Evolutionary conservation across 1,140 invertebrate species (phyloP).

Genomic region (Sitophilus oryzae): DNA sequence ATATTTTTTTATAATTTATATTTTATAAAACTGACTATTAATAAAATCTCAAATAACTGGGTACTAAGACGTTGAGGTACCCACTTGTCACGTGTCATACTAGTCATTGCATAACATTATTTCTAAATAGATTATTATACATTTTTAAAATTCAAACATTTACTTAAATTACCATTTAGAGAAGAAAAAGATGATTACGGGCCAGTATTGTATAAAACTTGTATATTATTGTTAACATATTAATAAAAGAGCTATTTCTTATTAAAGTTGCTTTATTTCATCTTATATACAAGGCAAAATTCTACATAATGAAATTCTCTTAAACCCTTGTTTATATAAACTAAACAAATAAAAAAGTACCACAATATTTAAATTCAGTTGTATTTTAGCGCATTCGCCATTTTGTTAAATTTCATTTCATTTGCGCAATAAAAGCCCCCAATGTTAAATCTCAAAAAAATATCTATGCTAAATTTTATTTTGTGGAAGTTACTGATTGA

Average conservation of each 20-base stretch:
- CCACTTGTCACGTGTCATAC: slow-evolving; percentile 24
- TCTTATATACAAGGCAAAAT: too few species aligned
- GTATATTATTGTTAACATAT: slow-evolving; percentile 20
- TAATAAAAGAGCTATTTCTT: slow-evolving; percentile 1
- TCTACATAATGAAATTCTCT: too few species aligned
- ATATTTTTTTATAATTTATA: slow-evolving; percentile 12
- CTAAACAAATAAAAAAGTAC: too few species aligned
- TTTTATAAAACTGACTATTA: slow-evolving; percentile 1
- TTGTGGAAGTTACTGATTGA: too few species aligned
- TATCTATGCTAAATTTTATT: too few species aligned
- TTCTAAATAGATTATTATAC: slow-evolving; percentile 15
- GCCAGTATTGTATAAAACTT: slow-evolving; percentile 27
- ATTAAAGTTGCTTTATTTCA: background rate
- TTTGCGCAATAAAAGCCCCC: too few species aligned
- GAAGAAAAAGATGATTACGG: slow-evolving; percentile 18
- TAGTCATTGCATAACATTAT: slow-evolving; percentile 26
- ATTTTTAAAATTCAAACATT: slow-evolving; percentile 10
- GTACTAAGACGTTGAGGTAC: slow-evolving; percentile 4
- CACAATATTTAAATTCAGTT: background rate
- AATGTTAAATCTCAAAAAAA: too few species aligned
- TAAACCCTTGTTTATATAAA: too few species aligned
- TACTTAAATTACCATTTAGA: slow-evolving; percentile 11
- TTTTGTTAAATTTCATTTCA: background rate
- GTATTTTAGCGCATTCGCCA: background rate
- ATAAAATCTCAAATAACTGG: slow-evolving; percentile 9